Evolutionary conservation across 1,140 invertebrate species (phyloP), one percentile per base, ranked within the genome.

Genomic region (Eufriesea mexicana): DNA sequence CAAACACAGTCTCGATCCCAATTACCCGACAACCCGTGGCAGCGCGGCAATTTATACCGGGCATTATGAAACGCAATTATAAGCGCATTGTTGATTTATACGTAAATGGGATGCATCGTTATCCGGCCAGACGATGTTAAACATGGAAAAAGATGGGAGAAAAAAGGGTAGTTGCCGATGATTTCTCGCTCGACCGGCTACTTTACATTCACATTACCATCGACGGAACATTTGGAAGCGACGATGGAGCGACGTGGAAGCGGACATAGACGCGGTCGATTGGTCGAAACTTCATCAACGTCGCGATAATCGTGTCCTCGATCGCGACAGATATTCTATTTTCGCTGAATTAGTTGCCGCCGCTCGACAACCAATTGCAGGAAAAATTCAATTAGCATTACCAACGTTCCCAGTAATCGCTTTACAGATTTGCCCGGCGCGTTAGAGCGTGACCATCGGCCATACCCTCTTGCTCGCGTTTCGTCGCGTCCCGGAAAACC

Each of bases 301-400:
- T 83, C 86, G 79, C 70, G 68, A 87, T 88, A 88, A 88, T 88
- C 77, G 76, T 62, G 57, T 87, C 83, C 51, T 61, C 75, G 79
- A 73, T 55, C 54, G 61, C 75, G 87, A 88, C 87, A 85, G 86
- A 81, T 88, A 84, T 88, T 82, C 84, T 77, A 88, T 88, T 88
- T 85, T 81, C 79, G 70, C 35, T 49, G 70, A 81, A 84, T 84
- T 84, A 81, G 83, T 71, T 72, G 51, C 18, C 68, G 25, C 23
- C 42, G 35, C 74, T n/a, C 64, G 80, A 49, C 64, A 54, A 78
- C 20, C 75, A 83, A 79, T 83, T 71, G 54, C 47, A 10, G n/a
- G 68, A 84, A 72, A 79, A 84, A 84, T 79, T 79, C 67, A 55
- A 79, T 84, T 79, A 72, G 23, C 76, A 71, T 79, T 71, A 55